Evolutionary conservation across 1,140 invertebrate genomes (phyloP).

Genomic region (Ruditapes philippinarum): DNA sequence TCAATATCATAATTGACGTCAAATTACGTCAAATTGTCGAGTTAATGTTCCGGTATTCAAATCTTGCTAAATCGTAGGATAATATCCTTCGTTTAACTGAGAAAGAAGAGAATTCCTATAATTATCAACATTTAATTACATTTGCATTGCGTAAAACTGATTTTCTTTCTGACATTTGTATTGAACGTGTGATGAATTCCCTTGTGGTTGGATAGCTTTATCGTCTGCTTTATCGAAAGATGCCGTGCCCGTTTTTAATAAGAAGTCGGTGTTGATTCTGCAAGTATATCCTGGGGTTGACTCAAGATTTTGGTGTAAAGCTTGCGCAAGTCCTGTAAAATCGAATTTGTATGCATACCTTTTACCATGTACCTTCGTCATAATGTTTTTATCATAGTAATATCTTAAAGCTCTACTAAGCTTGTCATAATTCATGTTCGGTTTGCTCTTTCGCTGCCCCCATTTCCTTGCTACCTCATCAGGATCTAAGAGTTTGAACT

Average conservation of each 20-base stretch:
- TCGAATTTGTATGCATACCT: constrained; percentile 99
- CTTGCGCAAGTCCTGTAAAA: constrained; percentile 88
- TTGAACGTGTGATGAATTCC: not conserved
- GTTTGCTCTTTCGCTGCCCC: constrained; percentile 99
- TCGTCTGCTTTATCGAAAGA: not conserved
- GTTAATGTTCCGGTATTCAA: no score
- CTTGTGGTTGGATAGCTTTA: not conserved
- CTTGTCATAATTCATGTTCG: constrained; percentile 99
- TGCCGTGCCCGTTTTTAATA: not conserved
- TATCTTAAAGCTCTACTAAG: constrained; percentile 98
- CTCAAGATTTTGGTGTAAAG: constrained; percentile 52
- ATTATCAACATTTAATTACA: no score
- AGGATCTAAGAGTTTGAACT: constrained; percentile 99
- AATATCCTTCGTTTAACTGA: no score
- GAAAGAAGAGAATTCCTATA: no score
- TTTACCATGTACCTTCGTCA: constrained; percentile 91
- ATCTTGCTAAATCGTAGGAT: no score
- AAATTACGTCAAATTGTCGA: no score
- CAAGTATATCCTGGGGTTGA: constrained; percentile 1
- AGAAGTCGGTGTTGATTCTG: not conserved
- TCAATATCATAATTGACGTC: no score
- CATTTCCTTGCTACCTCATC: constrained; percentile 98
- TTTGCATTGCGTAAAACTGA: not conserved
- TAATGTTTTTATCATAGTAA: constrained; percentile 90
- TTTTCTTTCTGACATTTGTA: not conserved